phyloP scores from a whole-genome alignment of 2,888 invertebrate species.

The Drosophila macrospina region DNA sequence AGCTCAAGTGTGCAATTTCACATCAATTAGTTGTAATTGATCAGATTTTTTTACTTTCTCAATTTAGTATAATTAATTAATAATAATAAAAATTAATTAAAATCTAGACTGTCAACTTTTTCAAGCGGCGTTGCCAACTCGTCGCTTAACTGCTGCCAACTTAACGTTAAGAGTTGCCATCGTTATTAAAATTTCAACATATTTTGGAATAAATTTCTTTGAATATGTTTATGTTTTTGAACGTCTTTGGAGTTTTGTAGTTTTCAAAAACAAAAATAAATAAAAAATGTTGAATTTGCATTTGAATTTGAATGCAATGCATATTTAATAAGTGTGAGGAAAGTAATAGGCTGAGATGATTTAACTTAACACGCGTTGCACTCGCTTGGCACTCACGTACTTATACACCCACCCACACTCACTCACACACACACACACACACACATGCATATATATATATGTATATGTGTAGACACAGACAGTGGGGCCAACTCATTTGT shows the following conservation, averaged over 20 bases:
- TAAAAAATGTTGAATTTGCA: neutral
- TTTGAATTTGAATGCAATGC: too few relatives aligned
- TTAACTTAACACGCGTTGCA: slow-evolving; percentile 42
- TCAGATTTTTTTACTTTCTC: neutral
- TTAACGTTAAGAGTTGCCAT: neutral
- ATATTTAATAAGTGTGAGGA: slow-evolving; percentile 9
- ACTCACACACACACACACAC: neutral
- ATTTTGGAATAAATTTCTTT: neutral
- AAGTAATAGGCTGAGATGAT: slow-evolving; percentile 42
- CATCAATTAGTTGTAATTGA: neutral
- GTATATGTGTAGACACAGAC: neutral
- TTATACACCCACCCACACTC: slow-evolving; percentile 1
- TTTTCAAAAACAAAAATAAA: neutral
- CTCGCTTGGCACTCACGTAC: slow-evolving; percentile 47
- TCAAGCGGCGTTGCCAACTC: slow-evolving; percentile 2
- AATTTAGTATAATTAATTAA: neutral
- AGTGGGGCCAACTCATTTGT: slow-evolving; percentile 52
- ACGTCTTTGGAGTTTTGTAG: neutral
- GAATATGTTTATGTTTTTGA: too few relatives aligned
- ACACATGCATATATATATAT: neutral
- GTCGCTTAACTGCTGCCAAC: slow-evolving; percentile 2
- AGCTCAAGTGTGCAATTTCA: too few relatives aligned
- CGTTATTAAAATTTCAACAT: neutral
- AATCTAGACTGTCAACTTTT: neutral
- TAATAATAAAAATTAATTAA: too few relatives aligned